Percentiles rank a stretch among this genome's conserved stretches.
Evolutionary conservation across 1,140 invertebrate genomes (phyloP).

Genomic region (Adoxophyes honmai): DNA sequence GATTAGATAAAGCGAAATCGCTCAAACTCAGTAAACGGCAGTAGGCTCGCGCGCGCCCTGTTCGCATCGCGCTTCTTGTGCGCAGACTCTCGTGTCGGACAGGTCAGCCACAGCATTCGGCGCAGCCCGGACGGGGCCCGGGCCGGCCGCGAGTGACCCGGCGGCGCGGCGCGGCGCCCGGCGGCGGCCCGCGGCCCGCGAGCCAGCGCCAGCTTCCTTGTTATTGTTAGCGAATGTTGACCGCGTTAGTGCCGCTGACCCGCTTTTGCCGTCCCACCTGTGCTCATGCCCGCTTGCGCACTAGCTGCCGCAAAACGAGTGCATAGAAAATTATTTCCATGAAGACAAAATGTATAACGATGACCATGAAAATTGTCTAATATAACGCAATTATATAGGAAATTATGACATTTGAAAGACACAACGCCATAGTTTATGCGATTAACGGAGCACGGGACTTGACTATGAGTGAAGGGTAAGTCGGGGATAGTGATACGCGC

Average conservation of each 20-base stretch:
- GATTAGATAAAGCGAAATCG: slow-evolving; percentile 63
- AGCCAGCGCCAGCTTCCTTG: slow-evolving; percentile 38
- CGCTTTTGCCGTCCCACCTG: slow-evolving; percentile 16
- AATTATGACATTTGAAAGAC: too few relatives aligned
- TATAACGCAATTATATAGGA: too few relatives aligned
- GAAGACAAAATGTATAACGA: too few relatives aligned
- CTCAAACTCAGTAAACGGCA: slow-evolving; percentile 36
- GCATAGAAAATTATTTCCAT: background rate
- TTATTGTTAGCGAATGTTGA: slow-evolving; percentile 56
- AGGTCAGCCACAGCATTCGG: background rate
- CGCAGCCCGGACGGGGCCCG: too few relatives aligned
- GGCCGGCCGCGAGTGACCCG: slow-evolving; percentile 27
- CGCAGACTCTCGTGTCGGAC: background rate
- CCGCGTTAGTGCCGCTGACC: slow-evolving; percentile 30
- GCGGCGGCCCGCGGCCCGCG: slow-evolving; percentile 29
- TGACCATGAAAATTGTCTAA: too few relatives aligned
- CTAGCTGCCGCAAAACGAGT: background rate
- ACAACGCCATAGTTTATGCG: too few relatives aligned
- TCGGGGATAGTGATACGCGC: too few relatives aligned
- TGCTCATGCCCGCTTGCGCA: background rate
- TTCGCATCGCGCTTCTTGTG: slow-evolving; percentile 15
- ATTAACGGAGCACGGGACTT: too few relatives aligned
- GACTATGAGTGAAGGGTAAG: too few relatives aligned
- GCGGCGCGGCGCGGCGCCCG: slow-evolving; percentile 29
- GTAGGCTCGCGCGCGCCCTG: slow-evolving; percentile 32